phyloP scores from a whole-genome alignment of 1,140 invertebrate species.

The Calycopis cecrops region DNA sequence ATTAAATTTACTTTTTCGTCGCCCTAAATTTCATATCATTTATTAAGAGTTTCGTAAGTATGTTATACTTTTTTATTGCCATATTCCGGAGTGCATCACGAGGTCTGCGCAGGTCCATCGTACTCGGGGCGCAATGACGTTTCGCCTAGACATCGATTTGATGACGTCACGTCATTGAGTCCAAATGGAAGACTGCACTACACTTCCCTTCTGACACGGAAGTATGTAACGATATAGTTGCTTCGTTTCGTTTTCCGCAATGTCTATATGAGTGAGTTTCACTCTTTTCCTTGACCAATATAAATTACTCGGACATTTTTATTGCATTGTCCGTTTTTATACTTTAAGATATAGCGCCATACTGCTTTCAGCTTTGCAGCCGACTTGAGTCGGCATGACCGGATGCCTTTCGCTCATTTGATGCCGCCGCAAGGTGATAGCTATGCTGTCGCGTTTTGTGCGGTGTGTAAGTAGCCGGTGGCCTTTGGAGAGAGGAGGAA shows the following conservation, averaged over 20 bases:
- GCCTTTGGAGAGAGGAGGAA: too few species aligned
- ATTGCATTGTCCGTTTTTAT: conserved; percentile 2
- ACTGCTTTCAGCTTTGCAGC: neutral
- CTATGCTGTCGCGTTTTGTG: too few species aligned
- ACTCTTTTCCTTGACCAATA: conserved; percentile 13
- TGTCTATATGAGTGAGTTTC: conserved; percentile 9
- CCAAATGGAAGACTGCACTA: conserved; percentile 31
- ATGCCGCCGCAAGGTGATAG: too few species aligned
- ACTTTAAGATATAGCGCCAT: neutral
- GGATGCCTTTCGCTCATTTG: too few species aligned
- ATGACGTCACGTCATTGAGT: conserved; percentile 66
- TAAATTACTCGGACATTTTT: conserved; percentile 2
- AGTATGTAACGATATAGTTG: conserved; percentile 28
- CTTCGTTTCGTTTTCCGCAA: conserved; percentile 26
- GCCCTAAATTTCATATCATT: neutral
- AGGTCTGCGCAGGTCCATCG: conserved; percentile 29
- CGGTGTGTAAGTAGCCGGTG: too few species aligned
- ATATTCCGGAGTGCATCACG: neutral
- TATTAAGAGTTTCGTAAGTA: neutral
- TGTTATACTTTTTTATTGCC: conserved; percentile 9
- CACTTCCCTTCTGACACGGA: conserved; percentile 37
- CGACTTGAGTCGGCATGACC: neutral
- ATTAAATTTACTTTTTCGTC: neutral
- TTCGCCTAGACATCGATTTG: conserved; percentile 44
- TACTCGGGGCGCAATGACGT: conserved; percentile 39